phyloP scores from a whole-genome alignment of 1,140 invertebrate species.

The Heliconius nattereri region DNA sequence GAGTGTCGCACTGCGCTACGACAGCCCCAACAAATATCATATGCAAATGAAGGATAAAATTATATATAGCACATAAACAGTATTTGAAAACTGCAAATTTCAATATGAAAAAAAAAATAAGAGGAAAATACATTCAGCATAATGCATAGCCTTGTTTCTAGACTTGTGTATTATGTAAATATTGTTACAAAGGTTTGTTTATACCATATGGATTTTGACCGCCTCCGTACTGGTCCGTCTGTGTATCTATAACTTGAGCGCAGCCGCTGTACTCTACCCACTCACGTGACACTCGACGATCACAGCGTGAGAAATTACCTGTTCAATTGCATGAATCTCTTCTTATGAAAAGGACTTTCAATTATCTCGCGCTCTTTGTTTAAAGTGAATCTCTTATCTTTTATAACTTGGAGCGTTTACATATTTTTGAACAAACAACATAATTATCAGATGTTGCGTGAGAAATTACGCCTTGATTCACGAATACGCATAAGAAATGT shows the following conservation, averaged over 20 bases:
- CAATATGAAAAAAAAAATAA: neutral
- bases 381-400: neutral
- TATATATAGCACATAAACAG: no score
- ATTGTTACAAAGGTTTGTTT: slow-evolving; percentile 37
- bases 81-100: neutral
- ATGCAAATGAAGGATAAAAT: no score
- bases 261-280: slow-evolving; percentile 46
- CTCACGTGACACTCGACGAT: slow-evolving; percentile 39
- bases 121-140: neutral
- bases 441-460: slow-evolving; percentile 35
- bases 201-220: slow-evolving; percentile 38
- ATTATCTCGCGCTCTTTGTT: slow-evolving; percentile 17
- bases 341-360: slow-evolving; percentile 20
- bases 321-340: slow-evolving; percentile 21
- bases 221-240: slow-evolving; percentile 42
- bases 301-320: slow-evolving; percentile 37
- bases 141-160: neutral
- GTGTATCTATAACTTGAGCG: slow-evolving; percentile 45
- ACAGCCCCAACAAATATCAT: no score
- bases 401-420: slow-evolving; percentile 24
- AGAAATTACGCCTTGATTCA: slow-evolving; percentile 24
- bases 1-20: no score
- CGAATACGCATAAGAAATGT: neutral
- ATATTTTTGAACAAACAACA: neutral
- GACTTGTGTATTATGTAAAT: slow-evolving; percentile 43